Conservation (phyloP, 2,113 vertebrate species). For the Onychostoma macrolepis region DNA sequence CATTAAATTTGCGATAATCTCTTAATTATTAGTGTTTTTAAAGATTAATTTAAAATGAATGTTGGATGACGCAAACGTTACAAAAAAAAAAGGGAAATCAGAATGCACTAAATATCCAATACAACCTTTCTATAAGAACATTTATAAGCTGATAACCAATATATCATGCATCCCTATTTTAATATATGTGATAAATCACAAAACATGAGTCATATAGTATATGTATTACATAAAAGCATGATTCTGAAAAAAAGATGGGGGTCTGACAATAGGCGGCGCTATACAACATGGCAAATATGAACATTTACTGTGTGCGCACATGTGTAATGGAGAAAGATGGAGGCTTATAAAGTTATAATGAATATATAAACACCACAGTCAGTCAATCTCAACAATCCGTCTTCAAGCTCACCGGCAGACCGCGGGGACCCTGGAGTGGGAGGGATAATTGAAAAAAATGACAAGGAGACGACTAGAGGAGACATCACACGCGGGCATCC, state of each 20-base stretch:
- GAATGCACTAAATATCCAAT: not conserved
- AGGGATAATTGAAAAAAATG: constrained; percentile 82
- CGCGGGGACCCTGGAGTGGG: constrained; percentile 58
- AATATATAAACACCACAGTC: constrained; percentile 78
- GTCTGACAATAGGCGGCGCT: not conserved
- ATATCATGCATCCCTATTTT: not conserved
- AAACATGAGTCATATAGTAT: not conserved
- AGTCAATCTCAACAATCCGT: constrained; percentile 76
- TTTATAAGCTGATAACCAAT: not conserved
- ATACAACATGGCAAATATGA: not conserved
- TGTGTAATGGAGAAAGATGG: constrained; percentile 45
- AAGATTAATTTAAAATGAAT: not conserved
- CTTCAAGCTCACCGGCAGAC: constrained; percentile 65
- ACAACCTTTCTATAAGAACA: not conserved
- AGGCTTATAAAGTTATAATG: constrained; percentile 72
- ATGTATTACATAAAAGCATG: not conserved
- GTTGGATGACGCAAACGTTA: not conserved
- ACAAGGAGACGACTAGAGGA: constrained; percentile 72
- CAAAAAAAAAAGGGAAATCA: not conserved
- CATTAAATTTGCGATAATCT: not conserved
- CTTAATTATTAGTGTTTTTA: not conserved
- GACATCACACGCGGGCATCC: constrained; percentile 50
- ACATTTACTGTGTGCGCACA: constrained; percentile 16
- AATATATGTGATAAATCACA: not conserved
- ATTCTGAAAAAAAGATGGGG: not conserved